Conservation (phyloP, 2,113 vertebrate genomes). For the Microtus montanus region DNA sequence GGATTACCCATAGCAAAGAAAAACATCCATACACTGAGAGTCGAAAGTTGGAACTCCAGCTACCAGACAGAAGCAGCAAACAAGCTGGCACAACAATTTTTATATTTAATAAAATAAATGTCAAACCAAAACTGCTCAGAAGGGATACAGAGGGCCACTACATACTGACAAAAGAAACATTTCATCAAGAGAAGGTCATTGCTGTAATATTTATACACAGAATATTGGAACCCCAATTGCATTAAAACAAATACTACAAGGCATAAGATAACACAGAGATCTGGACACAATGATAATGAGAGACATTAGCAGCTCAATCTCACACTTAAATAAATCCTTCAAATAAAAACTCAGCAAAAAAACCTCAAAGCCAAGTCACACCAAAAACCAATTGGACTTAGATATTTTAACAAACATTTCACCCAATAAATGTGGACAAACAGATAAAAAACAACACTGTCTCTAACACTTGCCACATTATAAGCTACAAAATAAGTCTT, state of each 20-base stretch:
- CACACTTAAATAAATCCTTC: neutral
- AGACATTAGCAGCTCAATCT: neutral
- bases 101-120: neutral
- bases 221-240: no score
- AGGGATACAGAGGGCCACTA: neutral
- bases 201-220: no score
- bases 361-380: neutral
- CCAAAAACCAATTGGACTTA: neutral
- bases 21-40: neutral
- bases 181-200: neutral
- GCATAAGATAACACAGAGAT: neutral
- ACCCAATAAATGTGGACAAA: neutral
- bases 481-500: neutral
- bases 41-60: neutral
- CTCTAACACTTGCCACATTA: neutral
- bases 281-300: neutral
- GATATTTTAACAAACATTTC: neutral
- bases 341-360: no score
- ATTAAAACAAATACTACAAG: neutral
- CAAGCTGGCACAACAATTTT: neutral
- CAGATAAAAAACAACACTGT: neutral
- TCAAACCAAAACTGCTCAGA: neutral
- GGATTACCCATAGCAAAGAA: neutral
- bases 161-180: neutral
- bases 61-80: neutral